Evolutionary conservation across 2,888 invertebrate genomes (phyloP).

Genomic region (Caenorhabditis japonica): DNA sequence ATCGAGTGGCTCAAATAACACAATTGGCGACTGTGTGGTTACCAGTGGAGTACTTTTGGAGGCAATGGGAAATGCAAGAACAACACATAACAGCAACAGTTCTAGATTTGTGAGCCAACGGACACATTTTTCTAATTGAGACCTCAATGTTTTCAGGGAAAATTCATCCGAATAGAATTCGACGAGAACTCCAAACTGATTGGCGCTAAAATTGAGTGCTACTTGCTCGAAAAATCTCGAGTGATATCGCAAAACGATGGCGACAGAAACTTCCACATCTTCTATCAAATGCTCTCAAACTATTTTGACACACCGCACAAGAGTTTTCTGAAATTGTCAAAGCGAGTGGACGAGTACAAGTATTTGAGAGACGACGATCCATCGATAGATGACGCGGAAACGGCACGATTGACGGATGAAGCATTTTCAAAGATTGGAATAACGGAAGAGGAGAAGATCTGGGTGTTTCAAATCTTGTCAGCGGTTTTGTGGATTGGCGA

Average conservation of each 20-base stretch:
- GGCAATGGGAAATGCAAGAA: conserved; percentile 76
- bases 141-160: conserved; percentile 63
- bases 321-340: conserved; percentile 48
- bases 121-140: too few relatives aligned
- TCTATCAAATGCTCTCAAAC: conserved; percentile 81
- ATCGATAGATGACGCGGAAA: conserved; percentile 35
- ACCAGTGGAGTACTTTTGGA: conserved; percentile 66
- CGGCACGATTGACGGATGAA: conserved; percentile 38
- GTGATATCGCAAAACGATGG: conserved; percentile 82
- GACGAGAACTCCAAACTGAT: conserved; percentile 63
- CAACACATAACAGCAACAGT: conserved; percentile 74
- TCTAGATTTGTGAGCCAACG: conserved; percentile 74
- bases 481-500: conserved; percentile 74
- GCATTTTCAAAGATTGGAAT: conserved; percentile 68
- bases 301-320: conserved; percentile 58
- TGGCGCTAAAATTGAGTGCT: conserved; percentile 75
- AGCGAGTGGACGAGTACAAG: conserved; percentile 32
- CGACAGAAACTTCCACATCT: conserved; percentile 83
- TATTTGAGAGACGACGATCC: conserved; percentile 37
- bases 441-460: conserved; percentile 57
- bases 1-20: conserved; percentile 40
- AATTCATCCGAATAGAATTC: conserved; percentile 75
- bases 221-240: conserved; percentile 80
- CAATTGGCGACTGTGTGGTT: conserved; percentile 55
- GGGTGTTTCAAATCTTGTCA: conserved; percentile 67